These are phyloP conservation scores for Drosophila paucipuncta DNA, from an alignment of 2,888 invertebrate species.

Conservation along the genomic window DNA sequence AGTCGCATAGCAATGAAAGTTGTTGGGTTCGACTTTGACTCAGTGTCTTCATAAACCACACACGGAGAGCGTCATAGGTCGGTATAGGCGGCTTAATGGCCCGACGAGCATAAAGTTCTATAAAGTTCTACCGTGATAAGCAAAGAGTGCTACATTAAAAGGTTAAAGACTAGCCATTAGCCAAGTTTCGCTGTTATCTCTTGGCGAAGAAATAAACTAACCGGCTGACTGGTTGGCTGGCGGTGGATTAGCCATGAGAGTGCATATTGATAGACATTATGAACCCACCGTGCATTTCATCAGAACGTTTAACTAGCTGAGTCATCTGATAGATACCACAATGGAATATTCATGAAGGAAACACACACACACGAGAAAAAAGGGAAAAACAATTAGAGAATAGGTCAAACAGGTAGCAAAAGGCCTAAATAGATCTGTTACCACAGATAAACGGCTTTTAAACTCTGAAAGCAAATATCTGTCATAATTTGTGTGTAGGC, in stretches of 20 bases:
- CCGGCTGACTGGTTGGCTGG: conserved; percentile 7
- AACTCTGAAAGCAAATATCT: conserved; percentile 59
- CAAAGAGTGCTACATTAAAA: conserved; percentile 73
- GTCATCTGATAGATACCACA: conserved; percentile 60
- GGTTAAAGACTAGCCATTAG: conserved; percentile 79
- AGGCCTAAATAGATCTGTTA: conserved; percentile 55
- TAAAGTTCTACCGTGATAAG: conserved; percentile 65
- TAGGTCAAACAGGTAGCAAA: conserved; percentile 61
- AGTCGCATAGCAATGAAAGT: conserved; percentile 59
- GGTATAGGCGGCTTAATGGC: conserved; percentile 56
- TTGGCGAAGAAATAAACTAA: conserved; percentile 36
- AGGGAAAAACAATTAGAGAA: conserved; percentile 50
- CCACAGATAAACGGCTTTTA: conserved; percentile 56
- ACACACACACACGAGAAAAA: neutral
- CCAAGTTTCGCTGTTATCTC: conserved; percentile 69
- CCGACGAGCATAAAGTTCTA: conserved; percentile 55
- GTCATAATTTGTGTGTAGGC: conserved; percentile 60
- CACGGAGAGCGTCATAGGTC: conserved; percentile 45
- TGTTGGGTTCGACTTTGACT: conserved; percentile 36
- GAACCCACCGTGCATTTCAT: conserved; percentile 51
- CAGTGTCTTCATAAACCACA: conserved; percentile 56
- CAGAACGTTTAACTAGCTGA: conserved; percentile 70
- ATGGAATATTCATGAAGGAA: conserved; percentile 59
- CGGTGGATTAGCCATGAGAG: conserved; percentile 46
- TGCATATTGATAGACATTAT: conserved; percentile 54